These are phyloP conservation scores for Brachionus asplanchnoidis DNA, from an alignment of 1,140 invertebrate species.

Conservation along the genomic window DNA sequence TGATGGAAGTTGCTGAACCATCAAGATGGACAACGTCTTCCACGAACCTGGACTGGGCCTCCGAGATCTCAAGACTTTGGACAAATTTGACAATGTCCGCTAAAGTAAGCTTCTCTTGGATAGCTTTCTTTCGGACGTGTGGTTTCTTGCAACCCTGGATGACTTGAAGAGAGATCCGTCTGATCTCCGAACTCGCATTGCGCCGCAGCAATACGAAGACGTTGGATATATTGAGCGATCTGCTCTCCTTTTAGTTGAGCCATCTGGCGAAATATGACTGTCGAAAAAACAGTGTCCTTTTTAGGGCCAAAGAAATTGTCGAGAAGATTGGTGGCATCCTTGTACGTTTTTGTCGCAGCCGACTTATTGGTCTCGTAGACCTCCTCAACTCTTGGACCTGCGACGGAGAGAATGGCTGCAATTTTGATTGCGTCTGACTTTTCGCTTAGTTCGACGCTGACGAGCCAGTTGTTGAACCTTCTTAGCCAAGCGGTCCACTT, in stretches of 20 bases:
- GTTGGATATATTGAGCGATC: not conserved
- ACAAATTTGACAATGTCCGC: not conserved
- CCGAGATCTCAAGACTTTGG: not conserved
- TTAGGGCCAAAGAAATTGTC: not conserved
- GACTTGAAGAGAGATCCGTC: not conserved
- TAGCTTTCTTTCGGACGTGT: not conserved
- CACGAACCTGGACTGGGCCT: not conserved
- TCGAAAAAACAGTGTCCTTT: not conserved
- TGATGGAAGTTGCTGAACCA: not conserved
- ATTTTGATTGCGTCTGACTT: not conserved
- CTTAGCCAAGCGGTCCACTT: not conserved
- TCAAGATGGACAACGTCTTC: not conserved
- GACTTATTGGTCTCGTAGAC: not conserved
- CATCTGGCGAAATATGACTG: not conserved
- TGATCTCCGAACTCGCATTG: not conserved
- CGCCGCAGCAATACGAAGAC: not conserved
- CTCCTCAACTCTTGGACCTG: not conserved
- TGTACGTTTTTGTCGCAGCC: not conserved
- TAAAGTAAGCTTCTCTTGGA: not conserved
- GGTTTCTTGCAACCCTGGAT: not conserved
- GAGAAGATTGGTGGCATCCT: not conserved
- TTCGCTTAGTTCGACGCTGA: not conserved
- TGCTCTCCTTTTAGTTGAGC: not conserved
- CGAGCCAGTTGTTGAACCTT: not conserved
- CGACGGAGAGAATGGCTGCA: not conserved